A percentile compares a stretch with the other conserved stretches of the same genome.
These are phyloP conservation scores for Cygnus olor DNA, from an alignment of 2,797 vertebrate species.

Conservation along the genomic window DNA sequence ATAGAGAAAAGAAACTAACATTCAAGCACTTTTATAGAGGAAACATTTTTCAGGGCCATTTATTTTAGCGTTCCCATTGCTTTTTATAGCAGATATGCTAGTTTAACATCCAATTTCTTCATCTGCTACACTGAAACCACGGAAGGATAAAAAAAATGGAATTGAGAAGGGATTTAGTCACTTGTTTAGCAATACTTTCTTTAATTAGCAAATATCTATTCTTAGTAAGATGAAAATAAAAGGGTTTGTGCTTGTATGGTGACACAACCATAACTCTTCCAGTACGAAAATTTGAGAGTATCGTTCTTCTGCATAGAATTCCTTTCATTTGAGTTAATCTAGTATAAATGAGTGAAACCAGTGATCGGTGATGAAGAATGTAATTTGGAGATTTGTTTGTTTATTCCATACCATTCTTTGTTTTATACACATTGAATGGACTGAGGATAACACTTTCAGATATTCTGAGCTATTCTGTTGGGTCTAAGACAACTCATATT, in stretches of 20 bases:
- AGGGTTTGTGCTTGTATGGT: not conserved
- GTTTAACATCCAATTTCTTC: conserved; percentile 1
- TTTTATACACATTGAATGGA: not conserved
- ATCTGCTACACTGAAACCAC: not conserved
- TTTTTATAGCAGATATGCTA: not conserved
- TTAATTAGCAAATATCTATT: not conserved
- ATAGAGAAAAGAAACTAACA: not conserved
- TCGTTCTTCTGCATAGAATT: not conserved
- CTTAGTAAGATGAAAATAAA: not conserved
- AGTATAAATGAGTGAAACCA: not conserved
- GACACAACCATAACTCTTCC: not conserved
- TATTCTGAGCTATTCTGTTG: not conserved
- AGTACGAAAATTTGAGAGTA: not conserved
- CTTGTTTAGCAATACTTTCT: not conserved
- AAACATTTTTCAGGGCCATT: conserved; percentile 42
- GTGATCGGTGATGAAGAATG: not conserved
- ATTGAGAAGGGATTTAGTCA: not conserved
- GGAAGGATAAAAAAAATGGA: not conserved
- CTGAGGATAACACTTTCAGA: not conserved
- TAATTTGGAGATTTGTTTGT: not conserved
- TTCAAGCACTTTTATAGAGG: conserved; percentile 10
- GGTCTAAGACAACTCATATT: not conserved
- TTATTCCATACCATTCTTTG: not conserved
- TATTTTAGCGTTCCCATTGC: conserved; percentile 32
- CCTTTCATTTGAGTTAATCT: not conserved